Evolutionary conservation across 2,113 vertebrate genomes (phyloP).

Genomic region (Pangasianodon gigas): DNA sequence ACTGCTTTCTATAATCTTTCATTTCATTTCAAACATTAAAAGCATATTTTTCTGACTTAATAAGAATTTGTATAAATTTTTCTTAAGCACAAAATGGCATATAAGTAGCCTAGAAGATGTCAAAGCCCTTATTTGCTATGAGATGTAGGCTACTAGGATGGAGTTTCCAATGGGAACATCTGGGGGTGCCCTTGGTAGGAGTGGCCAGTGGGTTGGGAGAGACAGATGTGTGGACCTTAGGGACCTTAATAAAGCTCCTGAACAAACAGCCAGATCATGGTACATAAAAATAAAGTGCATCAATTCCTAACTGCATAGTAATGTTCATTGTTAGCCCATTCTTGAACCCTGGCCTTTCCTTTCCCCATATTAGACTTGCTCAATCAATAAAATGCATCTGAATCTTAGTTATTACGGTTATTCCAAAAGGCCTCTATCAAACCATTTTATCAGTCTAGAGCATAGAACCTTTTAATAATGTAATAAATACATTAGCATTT

Average conservation of each 20-base stretch:
- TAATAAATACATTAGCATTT: constrained; percentile 2
- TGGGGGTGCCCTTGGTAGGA: constrained; percentile 64
- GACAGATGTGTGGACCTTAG: constrained; percentile 66
- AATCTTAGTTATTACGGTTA: not conserved
- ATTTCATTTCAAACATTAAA: not conserved
- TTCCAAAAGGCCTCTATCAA: not conserved
- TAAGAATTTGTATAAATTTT: not conserved
- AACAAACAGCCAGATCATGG: constrained; percentile 29
- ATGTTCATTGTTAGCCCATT: constrained; percentile 1
- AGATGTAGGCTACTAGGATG: constrained; percentile 36
- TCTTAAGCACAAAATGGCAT: not conserved
- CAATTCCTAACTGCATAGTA: not conserved
- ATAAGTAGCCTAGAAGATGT: constrained; percentile 5
- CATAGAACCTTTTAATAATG: not conserved
- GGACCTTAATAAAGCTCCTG: constrained; percentile 66
- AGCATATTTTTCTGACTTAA: not conserved
- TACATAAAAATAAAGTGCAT: not conserved
- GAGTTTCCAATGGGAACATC: constrained; percentile 65
- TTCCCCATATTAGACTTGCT: not conserved
- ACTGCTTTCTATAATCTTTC: not conserved
- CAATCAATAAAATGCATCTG: not conserved
- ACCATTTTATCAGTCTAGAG: not conserved
- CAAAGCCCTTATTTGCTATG: constrained; percentile 45
- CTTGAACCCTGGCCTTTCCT: constrained; percentile 9
- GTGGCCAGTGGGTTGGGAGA: constrained; percentile 66